These are phyloP conservation scores for Orientallactaga sibirica DNA, from an alignment of 2,797 vertebrate species.

Conservation along the genomic window DNA sequence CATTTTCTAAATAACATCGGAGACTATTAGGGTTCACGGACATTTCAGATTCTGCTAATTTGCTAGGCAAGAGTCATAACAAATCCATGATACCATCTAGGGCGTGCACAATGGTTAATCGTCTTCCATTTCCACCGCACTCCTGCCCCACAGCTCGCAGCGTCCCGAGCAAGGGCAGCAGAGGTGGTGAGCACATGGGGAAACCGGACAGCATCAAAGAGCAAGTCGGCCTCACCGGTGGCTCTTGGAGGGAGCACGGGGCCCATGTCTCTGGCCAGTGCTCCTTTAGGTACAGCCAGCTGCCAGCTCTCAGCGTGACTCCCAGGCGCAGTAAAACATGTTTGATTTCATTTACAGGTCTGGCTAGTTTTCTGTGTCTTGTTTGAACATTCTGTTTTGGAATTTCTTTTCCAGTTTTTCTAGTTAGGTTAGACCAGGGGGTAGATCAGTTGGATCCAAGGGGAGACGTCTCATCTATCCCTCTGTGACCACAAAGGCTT, in stretches of 20 bases:
- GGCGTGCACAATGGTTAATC: not conserved
- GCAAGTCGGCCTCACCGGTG: no score
- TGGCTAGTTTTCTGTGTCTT: constrained; percentile 66
- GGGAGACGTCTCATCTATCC: constrained; percentile 57
- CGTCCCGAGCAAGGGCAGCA: not conserved
- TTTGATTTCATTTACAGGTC: constrained; percentile 57
- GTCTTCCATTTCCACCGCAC: constrained; percentile 23
- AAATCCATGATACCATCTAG: not conserved
- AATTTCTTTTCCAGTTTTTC: constrained; percentile 81
- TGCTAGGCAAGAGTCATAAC: constrained; percentile 53
- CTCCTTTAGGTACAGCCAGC: not conserved
- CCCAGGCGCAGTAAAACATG: not conserved
- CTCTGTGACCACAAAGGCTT: constrained; percentile 56
- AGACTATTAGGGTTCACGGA: constrained; percentile 54
- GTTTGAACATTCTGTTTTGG: constrained; percentile 71
- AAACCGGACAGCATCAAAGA: not conserved
- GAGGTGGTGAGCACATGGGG: not conserved
- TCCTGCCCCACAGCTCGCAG: not conserved
- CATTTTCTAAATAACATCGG: constrained; percentile 65
- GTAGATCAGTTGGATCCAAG: constrained; percentile 64
- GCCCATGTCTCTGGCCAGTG: not conserved
- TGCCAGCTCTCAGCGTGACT: not conserved
- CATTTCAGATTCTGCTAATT: constrained; percentile 59
- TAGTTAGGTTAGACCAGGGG: constrained; percentile 60
- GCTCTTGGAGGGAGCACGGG: not conserved